Conservation (phyloP, 2,797 vertebrate species). For the Chromobotia macracanthus region DNA sequence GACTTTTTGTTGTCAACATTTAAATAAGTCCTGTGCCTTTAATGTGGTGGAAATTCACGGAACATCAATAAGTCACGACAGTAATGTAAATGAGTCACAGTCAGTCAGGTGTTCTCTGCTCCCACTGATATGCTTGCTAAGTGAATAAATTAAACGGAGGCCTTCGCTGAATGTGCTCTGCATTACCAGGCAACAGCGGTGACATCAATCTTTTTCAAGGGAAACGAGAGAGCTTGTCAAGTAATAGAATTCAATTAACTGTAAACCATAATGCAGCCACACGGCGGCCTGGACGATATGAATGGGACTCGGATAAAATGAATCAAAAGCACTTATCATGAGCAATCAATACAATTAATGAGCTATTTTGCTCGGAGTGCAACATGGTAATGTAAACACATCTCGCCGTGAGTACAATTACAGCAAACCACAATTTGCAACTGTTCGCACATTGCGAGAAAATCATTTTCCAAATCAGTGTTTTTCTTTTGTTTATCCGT, state of each 20-base stretch:
- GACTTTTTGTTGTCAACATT: slow-evolving; percentile 37
- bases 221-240: slow-evolving; percentile 25
- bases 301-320: slow-evolving; percentile 17
- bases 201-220: slow-evolving; percentile 40
- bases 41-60: slow-evolving; percentile 24
- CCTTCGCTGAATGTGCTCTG: slow-evolving; percentile 5
- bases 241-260: slow-evolving; percentile 38
- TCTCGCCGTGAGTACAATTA: not conserved
- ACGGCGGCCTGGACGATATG: not conserved
- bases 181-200: slow-evolving; percentile 30
- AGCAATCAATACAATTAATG: slow-evolving; percentile 41
- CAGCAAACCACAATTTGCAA: not conserved
- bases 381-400: slow-evolving; percentile 15
- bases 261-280: slow-evolving; percentile 31
- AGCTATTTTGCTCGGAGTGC: slow-evolving; percentile 24
- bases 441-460: not conserved
- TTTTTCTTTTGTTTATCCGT: not conserved
- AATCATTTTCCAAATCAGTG: not conserved
- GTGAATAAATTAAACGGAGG: slow-evolving; percentile 24
- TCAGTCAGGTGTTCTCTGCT: slow-evolving; percentile 32
- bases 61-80: slow-evolving; percentile 13
- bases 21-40: slow-evolving; percentile 33
- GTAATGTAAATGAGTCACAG: slow-evolving; percentile 32
- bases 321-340: slow-evolving; percentile 21
- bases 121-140: not conserved